These are phyloP conservation scores for Colossoma macropomum DNA, from an alignment of 2,113 vertebrate genomes.

Conservation along the genomic window DNA sequence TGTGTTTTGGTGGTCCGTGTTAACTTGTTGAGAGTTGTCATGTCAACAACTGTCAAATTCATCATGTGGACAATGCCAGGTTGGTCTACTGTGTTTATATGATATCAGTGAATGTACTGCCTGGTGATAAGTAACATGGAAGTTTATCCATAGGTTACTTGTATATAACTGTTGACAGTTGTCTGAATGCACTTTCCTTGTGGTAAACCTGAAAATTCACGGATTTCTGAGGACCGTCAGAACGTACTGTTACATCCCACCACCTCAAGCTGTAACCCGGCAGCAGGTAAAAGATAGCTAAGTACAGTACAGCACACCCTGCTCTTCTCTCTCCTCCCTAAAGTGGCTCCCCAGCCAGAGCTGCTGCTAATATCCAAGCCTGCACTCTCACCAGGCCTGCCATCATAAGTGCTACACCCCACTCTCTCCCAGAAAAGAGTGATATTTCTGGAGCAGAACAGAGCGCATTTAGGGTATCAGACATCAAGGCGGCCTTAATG, in stretches of 20 bases:
- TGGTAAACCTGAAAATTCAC: not conserved
- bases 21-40: too few relatives aligned
- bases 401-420: slow-evolving; percentile 50
- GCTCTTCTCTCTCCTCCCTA: not conserved
- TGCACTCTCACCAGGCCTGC: slow-evolving; percentile 57
- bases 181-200: too few relatives aligned
- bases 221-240: not conserved
- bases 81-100: too few relatives aligned
- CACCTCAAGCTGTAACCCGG: not conserved
- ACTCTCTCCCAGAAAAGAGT: slow-evolving; percentile 56
- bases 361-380: not conserved
- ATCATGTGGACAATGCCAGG: too few relatives aligned
- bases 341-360: slow-evolving; percentile 5
- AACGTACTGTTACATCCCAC: not conserved
- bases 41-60: too few relatives aligned
- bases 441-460: slow-evolving; percentile 62
- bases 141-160: too few relatives aligned
- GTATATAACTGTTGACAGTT: too few relatives aligned
- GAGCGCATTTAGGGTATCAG: slow-evolving; percentile 72
- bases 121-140: too few relatives aligned
- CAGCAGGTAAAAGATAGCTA: not conserved
- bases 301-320: not conserved
- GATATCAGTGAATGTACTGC: too few relatives aligned
- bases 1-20: too few relatives aligned
- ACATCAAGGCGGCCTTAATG: slow-evolving; percentile 67